Evolutionary conservation across 2,888 invertebrate species (phyloP).

Genomic region (Scelioninae gen. 1): DNA sequence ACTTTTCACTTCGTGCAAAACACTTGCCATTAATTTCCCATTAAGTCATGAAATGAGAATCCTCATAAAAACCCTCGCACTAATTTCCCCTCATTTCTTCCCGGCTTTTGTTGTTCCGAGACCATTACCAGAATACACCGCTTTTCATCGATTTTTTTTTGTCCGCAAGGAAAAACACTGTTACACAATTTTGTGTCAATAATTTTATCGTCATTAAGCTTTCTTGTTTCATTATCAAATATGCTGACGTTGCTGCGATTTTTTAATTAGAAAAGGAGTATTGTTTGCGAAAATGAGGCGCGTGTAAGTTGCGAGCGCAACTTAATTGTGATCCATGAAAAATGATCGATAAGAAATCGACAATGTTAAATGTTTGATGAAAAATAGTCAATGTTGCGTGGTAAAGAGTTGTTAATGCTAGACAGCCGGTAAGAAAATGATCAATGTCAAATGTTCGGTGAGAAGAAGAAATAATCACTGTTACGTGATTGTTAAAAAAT

Average conservation of each 20-base stretch:
- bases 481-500: too few species aligned
- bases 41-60: conserved; percentile 63
- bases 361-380: background rate
- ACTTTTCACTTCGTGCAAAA: conserved; percentile 58
- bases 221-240: conserved; percentile 14
- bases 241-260: background rate
- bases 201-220: conserved; percentile 27
- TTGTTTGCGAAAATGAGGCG: background rate
- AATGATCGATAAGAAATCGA: background rate
- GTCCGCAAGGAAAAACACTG: conserved; percentile 18
- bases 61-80: conserved; percentile 53
- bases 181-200: conserved; percentile 36
- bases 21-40: conserved; percentile 62
- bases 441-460: too few species aligned
- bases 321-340: too few species aligned
- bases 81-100: conserved; percentile 58
- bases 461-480: too few species aligned
- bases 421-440: too few species aligned
- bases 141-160: conserved; percentile 50
- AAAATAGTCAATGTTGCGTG: too few species aligned
- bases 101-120: conserved; percentile 44
- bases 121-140: conserved; percentile 46
- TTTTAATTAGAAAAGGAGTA: background rate
- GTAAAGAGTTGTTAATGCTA: too few species aligned
- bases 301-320: too few species aligned